phyloP scores from a whole-genome alignment of 2,113 vertebrate species.

The Mastomys coucha region DNA sequence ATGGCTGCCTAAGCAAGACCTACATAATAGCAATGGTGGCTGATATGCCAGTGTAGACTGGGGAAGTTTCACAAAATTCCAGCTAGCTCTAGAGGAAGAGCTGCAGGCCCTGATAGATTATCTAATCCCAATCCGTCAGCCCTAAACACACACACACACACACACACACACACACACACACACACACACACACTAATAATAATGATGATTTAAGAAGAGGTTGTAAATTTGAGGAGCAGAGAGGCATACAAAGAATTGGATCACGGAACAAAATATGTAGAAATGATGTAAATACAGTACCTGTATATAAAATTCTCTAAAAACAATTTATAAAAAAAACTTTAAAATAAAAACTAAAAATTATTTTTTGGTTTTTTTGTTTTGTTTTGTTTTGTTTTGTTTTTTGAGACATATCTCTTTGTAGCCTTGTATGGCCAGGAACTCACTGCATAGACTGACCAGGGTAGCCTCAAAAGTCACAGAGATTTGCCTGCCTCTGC shows the following conservation, averaged over 20 bases:
- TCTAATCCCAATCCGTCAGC: not conserved
- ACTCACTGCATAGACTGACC: not conserved
- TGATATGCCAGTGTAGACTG: not conserved
- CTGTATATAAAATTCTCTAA: not conserved
- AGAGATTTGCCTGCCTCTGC: not conserved
- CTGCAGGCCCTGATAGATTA: not conserved
- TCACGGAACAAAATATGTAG: not conserved
- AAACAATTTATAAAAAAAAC: not conserved
- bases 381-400: no score
- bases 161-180: no score
- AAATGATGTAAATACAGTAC: not conserved
- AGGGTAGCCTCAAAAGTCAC: not conserved
- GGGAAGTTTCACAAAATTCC: not conserved
- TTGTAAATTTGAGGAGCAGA: not conserved
- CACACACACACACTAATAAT: no score
- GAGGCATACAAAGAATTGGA: not conserved
- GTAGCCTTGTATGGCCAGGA: not conserved
- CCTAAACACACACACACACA: not conserved
- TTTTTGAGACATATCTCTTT: not conserved
- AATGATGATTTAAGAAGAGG: not conserved
- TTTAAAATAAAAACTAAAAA: not conserved
- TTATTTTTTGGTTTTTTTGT: no score
- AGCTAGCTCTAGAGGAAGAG: not conserved
- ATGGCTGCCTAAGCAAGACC: not conserved
- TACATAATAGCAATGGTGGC: not conserved